A percentile compares a stretch with the other conserved stretches of the same genome.
phyloP scores from a whole-genome alignment of 2,113 vertebrate genomes.

The Charina bottae region DNA sequence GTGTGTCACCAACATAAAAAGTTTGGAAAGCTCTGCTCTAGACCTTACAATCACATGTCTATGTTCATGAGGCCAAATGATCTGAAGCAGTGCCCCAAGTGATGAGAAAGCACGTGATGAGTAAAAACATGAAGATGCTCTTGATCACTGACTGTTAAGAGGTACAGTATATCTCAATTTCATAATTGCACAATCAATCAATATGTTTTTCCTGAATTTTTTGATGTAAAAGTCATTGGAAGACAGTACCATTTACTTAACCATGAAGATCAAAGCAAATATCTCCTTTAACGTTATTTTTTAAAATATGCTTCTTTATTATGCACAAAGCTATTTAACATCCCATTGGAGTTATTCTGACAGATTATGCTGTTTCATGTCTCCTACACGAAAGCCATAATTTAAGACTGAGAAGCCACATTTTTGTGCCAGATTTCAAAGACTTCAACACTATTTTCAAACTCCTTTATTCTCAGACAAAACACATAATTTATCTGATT shows the following conservation, averaged over 20 bases:
- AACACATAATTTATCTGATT: constrained; percentile 57
- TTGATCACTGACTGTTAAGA: not conserved
- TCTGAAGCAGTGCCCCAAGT: too few relatives aligned
- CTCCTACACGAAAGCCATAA: constrained; percentile 59
- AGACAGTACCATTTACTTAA: constrained; percentile 42
- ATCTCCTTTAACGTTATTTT: constrained; percentile 26
- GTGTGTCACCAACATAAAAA: too few relatives aligned
- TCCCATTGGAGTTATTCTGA: constrained; percentile 51
- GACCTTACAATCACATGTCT: not conserved
- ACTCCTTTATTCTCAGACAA: constrained; percentile 65
- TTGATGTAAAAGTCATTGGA: constrained; percentile 26
- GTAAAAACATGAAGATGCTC: not conserved
- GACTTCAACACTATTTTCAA: constrained; percentile 52
- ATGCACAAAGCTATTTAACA: constrained; percentile 54
- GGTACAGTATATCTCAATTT: not conserved
- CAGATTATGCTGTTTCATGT: constrained; percentile 63
- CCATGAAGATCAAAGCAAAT: constrained; percentile 40
- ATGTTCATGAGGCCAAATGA: not conserved
- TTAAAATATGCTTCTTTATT: constrained; percentile 39
- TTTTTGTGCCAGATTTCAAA: constrained; percentile 63
- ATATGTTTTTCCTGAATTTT: constrained; percentile 37
- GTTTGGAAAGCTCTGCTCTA: too few relatives aligned
- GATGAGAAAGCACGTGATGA: not conserved
- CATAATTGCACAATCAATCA: constrained; percentile 8
- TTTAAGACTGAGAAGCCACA: constrained; percentile 55